Evolutionary conservation across 92 coral and sea anemone genomes (phyloP).

Genomic region (Porites lobata): DNA sequence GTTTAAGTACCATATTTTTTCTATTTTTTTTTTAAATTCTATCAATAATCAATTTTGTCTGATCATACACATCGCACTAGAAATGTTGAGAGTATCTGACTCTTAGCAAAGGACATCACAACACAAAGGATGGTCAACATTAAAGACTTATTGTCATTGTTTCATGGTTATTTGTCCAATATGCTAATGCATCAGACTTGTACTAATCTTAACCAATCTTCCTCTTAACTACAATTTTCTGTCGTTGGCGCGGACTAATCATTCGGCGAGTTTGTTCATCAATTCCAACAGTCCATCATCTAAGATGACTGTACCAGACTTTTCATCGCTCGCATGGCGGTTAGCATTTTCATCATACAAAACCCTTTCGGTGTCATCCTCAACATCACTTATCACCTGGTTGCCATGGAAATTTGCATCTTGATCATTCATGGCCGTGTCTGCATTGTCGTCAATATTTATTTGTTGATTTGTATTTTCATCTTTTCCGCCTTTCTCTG

Average conservation of each 20-base stretch:
- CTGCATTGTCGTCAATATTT: not conserved
- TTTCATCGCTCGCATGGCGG: not conserved
- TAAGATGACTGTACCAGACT: not conserved
- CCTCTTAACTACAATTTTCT: not conserved
- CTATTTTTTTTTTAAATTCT: no score
- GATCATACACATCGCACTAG: no score
- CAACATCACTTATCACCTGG: not conserved
- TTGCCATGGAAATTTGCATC: not conserved
- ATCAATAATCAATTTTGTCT: no score
- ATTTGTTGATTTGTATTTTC: not conserved
- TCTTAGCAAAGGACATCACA: no score
- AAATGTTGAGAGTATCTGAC: no score
- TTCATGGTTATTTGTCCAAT: no score
- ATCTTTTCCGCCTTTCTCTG: not conserved
- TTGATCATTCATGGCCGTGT: not conserved
- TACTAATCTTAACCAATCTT: not conserved
- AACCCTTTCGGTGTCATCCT: not conserved
- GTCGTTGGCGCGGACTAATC: not conserved
- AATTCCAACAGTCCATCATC: not conserved
- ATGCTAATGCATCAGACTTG: no score
- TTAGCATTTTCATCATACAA: not conserved
- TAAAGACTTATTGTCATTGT: no score
- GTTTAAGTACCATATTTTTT: no score
- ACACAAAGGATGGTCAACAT: no score
- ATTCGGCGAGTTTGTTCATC: not conserved